Conservation (phyloP, 1,140 invertebrate species). For the Zelostemma sp. region DNA sequence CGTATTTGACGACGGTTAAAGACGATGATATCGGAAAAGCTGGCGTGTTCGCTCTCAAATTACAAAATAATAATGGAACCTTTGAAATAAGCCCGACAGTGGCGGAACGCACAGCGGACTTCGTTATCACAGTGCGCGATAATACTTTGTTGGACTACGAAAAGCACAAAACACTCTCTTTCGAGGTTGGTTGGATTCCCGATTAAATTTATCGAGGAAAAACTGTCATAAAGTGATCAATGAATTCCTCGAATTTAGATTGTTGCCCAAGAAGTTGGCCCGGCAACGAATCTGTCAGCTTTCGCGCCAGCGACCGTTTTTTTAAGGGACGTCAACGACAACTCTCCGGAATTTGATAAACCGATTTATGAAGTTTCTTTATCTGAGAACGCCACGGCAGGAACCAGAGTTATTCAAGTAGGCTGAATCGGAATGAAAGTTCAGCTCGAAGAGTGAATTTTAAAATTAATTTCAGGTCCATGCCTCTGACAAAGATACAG, state of each 20-base stretch:
- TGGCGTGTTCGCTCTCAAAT: slow-evolving; percentile 83
- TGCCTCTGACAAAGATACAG: slow-evolving; percentile 83
- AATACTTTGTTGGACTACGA: slow-evolving; percentile 88
- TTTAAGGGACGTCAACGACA: slow-evolving; percentile 91
- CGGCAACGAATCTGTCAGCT: slow-evolving; percentile 79
- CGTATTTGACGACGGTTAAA: slow-evolving; percentile 78
- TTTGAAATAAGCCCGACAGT: slow-evolving; percentile 91
- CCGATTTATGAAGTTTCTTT: slow-evolving; percentile 80
- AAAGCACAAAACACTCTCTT: slow-evolving; percentile 77
- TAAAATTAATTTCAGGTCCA: slow-evolving; percentile 63
- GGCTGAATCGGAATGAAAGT: slow-evolving; percentile 43
- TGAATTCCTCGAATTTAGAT: slow-evolving; percentile 76
- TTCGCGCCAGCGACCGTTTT: slow-evolving; percentile 82
- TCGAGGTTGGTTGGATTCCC: slow-evolving; percentile 71
- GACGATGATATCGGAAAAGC: slow-evolving; percentile 86
- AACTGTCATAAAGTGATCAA: too few species aligned
- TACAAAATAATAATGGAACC: slow-evolving; percentile 86
- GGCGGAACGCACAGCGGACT: slow-evolving; percentile 83
- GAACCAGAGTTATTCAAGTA: slow-evolving; percentile 81
- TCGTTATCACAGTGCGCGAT: slow-evolving; percentile 87
- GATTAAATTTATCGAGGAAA: background rate
- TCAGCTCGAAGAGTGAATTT: background rate
- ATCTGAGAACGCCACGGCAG: slow-evolving; percentile 78
- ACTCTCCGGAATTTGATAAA: slow-evolving; percentile 84
- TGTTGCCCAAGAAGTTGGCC: slow-evolving; percentile 82